Evolutionary conservation across 2,888 invertebrate genomes (phyloP), one percentile per base, ranked within the genome.

Genomic region (Physocephala rufipes): DNA sequence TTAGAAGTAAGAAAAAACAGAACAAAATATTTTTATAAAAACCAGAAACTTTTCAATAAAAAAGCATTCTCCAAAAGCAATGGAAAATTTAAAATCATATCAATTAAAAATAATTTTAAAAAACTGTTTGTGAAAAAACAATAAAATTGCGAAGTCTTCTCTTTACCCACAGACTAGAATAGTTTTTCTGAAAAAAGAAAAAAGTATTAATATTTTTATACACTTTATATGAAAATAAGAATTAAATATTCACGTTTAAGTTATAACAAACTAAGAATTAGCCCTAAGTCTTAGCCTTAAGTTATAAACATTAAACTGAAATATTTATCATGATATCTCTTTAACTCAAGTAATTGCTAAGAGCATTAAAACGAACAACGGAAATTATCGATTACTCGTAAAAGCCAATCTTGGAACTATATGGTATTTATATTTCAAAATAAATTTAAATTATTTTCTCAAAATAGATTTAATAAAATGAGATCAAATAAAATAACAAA

Each of bases 171-270:
- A 47, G n/a, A 30, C 9, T 43, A 66, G 26, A 15, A 5, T 47
- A 63, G 36, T 30, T 53, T n/a, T n/a, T 30, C 19, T 58, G 13
- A 47, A 36, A 36, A 28, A 68, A n/a, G n/a, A 36, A 47, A 67
- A 51, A 61, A 68, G 68, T 68, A 68, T 68, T 68, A 61, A 62
- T 68, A 68, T 68, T 68, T 68, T 68, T 62, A 36, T 68, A 68
- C 49, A 12, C 12, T 45, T 47, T 43, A 43, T 4, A 7, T 43
- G 16, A 21, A 47, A 36, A 51, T 61, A 53, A 30, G 47, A 28
- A 59, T n/a, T 53, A 65, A 65, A 36, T 9, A 36, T 36, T 36
- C 9, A 9, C 36, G 36, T 9, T 7, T 36, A 36, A 36, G 9
- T 7, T 36, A 7, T 36, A 7, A 36, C 5, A 4, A 9, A 36